These are phyloP conservation scores for Tachyglossus aculeatus DNA, from an alignment of 2,797 vertebrate species.

Conservation along the genomic window DNA sequence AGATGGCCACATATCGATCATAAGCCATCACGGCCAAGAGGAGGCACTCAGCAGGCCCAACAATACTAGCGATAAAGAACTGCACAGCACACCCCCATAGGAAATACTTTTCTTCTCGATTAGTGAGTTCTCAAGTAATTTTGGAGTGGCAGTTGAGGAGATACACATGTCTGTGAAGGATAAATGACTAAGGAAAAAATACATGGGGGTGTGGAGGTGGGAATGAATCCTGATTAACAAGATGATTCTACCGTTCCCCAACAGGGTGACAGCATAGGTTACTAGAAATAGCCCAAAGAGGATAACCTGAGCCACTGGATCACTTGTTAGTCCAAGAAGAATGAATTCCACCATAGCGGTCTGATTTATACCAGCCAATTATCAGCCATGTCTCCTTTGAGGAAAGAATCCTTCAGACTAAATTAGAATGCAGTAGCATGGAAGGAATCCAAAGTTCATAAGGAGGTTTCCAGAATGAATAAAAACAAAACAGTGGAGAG, in stretches of 20 bases:
- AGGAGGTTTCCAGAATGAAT: background rate
- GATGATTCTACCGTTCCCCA: slow-evolving; percentile 44
- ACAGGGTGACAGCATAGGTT: slow-evolving; percentile 31
- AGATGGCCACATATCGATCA: too few species aligned
- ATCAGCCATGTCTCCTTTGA: too few species aligned
- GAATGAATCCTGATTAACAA: slow-evolving; percentile 27
- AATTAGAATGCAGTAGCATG: too few species aligned
- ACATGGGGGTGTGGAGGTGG: slow-evolving; percentile 50
- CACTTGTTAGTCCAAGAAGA: slow-evolving; percentile 32
- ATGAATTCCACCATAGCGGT: slow-evolving; percentile 31
- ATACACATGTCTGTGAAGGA: slow-evolving; percentile 32
- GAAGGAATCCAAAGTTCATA: too few species aligned
- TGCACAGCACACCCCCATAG: too few species aligned
- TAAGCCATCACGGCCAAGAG: too few species aligned
- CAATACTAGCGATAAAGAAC: too few species aligned
- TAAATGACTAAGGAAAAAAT: slow-evolving; percentile 46
- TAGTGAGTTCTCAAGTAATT: slow-evolving; percentile 33
- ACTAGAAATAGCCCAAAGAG: slow-evolving; percentile 43
- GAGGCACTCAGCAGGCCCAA: too few species aligned
- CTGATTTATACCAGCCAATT: slow-evolving; percentile 34
- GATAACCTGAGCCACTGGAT: slow-evolving; percentile 17
- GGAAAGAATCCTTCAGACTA: too few species aligned
- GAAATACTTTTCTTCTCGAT: background rate
- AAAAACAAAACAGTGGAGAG: too few species aligned
- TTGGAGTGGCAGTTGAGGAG: slow-evolving; percentile 32